phyloP scores from a whole-genome alignment of 2,888 invertebrate species.

The Temnothorax ravouxi region DNA sequence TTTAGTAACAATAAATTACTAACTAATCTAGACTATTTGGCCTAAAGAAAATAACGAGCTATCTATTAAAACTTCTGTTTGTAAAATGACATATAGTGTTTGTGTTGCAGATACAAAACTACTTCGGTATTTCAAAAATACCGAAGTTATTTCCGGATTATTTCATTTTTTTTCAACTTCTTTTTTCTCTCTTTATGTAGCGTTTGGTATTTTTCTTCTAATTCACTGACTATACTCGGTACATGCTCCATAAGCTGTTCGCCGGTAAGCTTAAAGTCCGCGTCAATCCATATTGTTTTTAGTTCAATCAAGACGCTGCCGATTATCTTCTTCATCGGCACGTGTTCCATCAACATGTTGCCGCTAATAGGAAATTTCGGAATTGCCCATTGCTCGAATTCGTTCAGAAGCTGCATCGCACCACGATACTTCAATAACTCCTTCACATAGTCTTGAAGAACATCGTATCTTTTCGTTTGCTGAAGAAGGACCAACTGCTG shows the following conservation, averaged over 20 bases:
- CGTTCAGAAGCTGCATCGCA: conserved; percentile 88
- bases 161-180: neutral
- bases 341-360: conserved; percentile 89
- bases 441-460: conserved; percentile 89
- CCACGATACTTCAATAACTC: conserved; percentile 95
- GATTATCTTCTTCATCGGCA: conserved; percentile 89
- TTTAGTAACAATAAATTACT: neutral
- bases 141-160: too few species aligned
- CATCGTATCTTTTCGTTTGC: conserved; percentile 89
- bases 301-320: conserved; percentile 90
- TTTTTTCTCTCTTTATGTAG: conserved; percentile 77
- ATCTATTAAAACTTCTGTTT: neutral
- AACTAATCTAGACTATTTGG: neutral
- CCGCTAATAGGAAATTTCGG: conserved; percentile 95
- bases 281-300: conserved; percentile 93
- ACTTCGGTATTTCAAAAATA: conserved; percentile 31
- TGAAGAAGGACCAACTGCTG: conserved; percentile 90
- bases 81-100: neutral
- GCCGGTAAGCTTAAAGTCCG: conserved; percentile 90
- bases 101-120: neutral
- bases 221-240: conserved; percentile 88
- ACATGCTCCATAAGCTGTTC: conserved; percentile 91
- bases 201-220: conserved; percentile 80
- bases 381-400: conserved; percentile 91
- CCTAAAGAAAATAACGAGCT: neutral